Evolutionary conservation across 2,888 invertebrate genomes (phyloP), one percentile per base, ranked within the genome.

Genomic region (Clusia tigrina): DNA sequence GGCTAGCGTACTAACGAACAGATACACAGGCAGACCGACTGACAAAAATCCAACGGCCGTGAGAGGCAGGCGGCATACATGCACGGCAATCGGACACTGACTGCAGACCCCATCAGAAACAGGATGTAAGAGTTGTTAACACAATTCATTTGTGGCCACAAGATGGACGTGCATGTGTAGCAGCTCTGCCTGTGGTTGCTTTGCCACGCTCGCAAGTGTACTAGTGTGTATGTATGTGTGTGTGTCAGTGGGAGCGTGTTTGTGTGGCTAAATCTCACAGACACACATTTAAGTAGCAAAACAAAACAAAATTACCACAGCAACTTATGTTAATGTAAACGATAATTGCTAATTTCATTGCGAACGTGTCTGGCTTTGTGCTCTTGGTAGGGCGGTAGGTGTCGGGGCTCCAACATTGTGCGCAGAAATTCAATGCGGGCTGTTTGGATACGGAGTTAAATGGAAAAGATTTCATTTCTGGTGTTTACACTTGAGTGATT

Each of bases 401-500:
- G n/a, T n/a, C n/a, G n/a, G n/a, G n/a, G n/a, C n/a, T n/a, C n/a
- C n/a, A n/a, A n/a, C n/a, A n/a, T n/a, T n/a, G n/a, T n/a, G n/a
- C n/a, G n/a, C n/a, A n/a, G n/a, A n/a, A n/a, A n/a, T n/a, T n/a
- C n/a, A n/a, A n/a, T n/a, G n/a, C n/a, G 32, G 32, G 32, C 5
- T 32, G 71, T 72, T 67, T 71, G 70, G 62, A 9, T 65, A 23
- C n/a, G n/a, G n/a, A n/a, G n/a, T n/a, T n/a, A n/a, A n/a, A n/a
- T n/a, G n/a, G n/a, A n/a, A n/a, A n/a, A n/a, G n/a, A n/a, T n/a
- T n/a, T n/a, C n/a, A n/a, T n/a, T n/a, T n/a, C n/a, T n/a, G n/a
- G n/a, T n/a, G n/a, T n/a, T n/a, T n/a, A n/a, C n/a, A n/a, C n/a
- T n/a, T n/a, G n/a, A n/a, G n/a, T n/a, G n/a, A n/a, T n/a, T n/a